Evolutionary conservation across 2,797 vertebrate species (phyloP), one percentile per base, ranked within the genome.

Genomic region (Poeciliopsis turneri): DNA sequence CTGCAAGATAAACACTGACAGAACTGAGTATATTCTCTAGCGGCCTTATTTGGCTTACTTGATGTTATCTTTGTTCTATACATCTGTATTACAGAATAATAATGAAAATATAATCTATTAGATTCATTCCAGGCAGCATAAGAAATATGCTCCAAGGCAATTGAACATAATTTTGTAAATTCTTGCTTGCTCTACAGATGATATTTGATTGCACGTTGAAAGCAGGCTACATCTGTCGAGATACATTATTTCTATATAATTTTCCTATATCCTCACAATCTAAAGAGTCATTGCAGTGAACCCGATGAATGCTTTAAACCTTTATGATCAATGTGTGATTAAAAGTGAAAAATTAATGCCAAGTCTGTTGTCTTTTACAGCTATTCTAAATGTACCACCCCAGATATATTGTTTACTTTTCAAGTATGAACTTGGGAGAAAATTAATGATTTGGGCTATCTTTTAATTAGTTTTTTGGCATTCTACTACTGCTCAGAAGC

Each of bases 391-490:
- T 89, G 88, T 87, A 77, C 69, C 76, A 79, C 28, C 80, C 64
- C 30, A 78, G 77, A 80, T 85, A 82, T 84, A 66, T 71, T 61
- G 70, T 80, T 91, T 77, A 55, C 64, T 77, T 84, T 89, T 84
- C 64, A 84, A 75, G 49, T 84, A 68, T 57, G 66, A 46, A 84
- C 80, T 78, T 55, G 81, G 84, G 82, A 87, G 74, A 83, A 90
- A 91, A 93, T 90, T 82, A 90, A 86, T 92, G 84, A 77, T 74
- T 69, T 74, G 55, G 79, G 82, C 87, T 94, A 93, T 94, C 93
- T 94, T 94, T 94, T 93, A 94, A 94, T 94, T 93, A 90, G 83
- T 81, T 82, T 83, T 81, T 87, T 79, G 74, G 72, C 71, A 72
- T 90, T 86, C 70, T 41, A 72, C 77, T 86, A 55, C 92, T 84